Evolutionary conservation across 2,797 vertebrate species (phyloP), one percentile per base, ranked within the genome.

Genomic region (Lepilemur septentrionalis): DNA sequence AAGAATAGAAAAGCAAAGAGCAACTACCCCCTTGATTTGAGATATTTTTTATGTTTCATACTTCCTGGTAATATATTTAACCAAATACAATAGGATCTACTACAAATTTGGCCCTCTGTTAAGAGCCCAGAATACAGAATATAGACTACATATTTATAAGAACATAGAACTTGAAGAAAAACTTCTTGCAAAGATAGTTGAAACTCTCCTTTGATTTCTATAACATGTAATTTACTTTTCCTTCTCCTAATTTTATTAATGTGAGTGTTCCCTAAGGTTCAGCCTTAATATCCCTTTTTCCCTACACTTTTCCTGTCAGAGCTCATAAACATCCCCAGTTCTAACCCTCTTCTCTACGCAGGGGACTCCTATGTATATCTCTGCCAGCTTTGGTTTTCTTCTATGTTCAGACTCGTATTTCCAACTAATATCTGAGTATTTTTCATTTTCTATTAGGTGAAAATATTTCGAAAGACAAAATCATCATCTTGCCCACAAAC

Each of bases 111-210:
- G 13, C 25, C 35, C n/a, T 17, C 6, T n/a, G 15, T 65, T 17
- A 15, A 75, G 23, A 89, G 61, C 61, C 61, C 30, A 65, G 57
- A 70, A 4, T 35, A 89, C 13, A 52, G 23, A 75, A 82, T 73
- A 52, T 41, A 38, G 14, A n/a, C 13, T 69, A 30, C 0, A 28
- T 69, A 86, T 48, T 91, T 95, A 61, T 86, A 32, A 91, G 32
- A 72, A 80, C 25, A 91, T 11, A 79, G 28, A 94, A 85, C 55
- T 28, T 81, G 35, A 85, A 94, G 30, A 67, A 78, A 95, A 95
- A 13, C 8, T 46, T 91, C 73, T 88, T 93, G 7, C 11, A 87
- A 80, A 83, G 4, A 15, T 70, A 65, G n/a, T 25, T 75, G 10
- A 90, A 82, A 61, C 32, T 92, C 20, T 84, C 28, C 63, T 48